A percentile compares a stretch with the other conserved stretches of the same genome.
Evolutionary conservation across 2,888 invertebrate species (phyloP).

Genomic region (Morpho achilles): DNA sequence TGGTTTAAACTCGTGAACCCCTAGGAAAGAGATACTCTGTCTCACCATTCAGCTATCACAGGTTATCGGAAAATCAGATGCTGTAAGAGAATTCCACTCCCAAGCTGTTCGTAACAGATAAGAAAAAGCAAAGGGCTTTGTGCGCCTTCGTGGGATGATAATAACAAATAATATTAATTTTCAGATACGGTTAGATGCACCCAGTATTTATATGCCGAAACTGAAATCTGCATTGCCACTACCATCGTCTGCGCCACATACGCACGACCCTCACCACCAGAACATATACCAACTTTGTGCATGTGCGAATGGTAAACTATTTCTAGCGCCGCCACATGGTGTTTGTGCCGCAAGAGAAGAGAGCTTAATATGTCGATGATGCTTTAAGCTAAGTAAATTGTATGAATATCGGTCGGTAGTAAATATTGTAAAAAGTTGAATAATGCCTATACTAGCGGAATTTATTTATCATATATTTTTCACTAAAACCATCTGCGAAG

Average conservation of each 20-base stretch:
- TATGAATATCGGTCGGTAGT: too few species aligned
- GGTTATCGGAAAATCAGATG: too few species aligned
- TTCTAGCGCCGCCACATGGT: conserved; percentile 90
- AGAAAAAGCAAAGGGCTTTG: too few species aligned
- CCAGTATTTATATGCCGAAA: conserved; percentile 83
- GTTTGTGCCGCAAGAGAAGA: conserved; percentile 83
- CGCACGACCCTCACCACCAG: conserved; percentile 78
- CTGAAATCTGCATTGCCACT: conserved; percentile 80
- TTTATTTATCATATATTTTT: too few species aligned
- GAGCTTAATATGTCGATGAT: conserved; percentile 77
- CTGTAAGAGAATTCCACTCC: too few species aligned
- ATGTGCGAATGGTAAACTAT: conserved; percentile 93
- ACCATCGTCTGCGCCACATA: conserved; percentile 67
- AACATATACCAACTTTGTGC: conserved; percentile 94
- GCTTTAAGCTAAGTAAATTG: conserved; percentile 24
- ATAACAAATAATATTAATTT: conserved; percentile 4
- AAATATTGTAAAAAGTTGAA: too few species aligned
- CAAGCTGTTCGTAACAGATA: too few species aligned
- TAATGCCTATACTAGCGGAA: too few species aligned
- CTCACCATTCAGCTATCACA: too few species aligned
- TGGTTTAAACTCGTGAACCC: too few species aligned
- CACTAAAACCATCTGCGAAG: too few species aligned
- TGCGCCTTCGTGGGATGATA: neutral
- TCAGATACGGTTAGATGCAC: conserved; percentile 83
- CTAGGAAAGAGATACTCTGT: too few species aligned